Evolutionary conservation across 2,797 vertebrate genomes (phyloP), one percentile per base, ranked within the genome.

Genomic region (Oreochromis mossambicus): DNA sequence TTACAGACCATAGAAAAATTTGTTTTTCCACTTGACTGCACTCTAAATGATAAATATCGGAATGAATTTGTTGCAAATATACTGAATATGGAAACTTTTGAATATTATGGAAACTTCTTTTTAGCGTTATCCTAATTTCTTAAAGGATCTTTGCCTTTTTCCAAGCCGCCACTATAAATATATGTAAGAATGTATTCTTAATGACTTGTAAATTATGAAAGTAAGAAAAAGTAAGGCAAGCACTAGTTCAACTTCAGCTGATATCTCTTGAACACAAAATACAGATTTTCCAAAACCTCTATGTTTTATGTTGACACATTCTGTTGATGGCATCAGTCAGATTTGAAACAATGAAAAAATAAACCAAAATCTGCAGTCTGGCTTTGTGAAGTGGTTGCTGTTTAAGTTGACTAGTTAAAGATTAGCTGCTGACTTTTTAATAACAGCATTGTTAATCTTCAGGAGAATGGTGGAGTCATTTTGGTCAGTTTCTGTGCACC

Each of bases 361-460:
- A 34, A 61, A 61, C 8, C 8, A 34, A 34, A 61, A 61, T 61
- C 29, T 58, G 55, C 29, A 4, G 55, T 58, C 15, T 19, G 29
- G 9, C 29, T 61, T 32, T 34, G 56, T 61, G 56, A 61, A 61
- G 56, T 61, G 1, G 0, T 19, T 11, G 56, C 34, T 63, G 34
- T 66, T 66, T 38, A 38, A 38, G 34, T 38, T 21, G 34, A 66
- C 10, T 66, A 38, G 61, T 66, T 66, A 19, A 66, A 38, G 19
- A 38, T 66, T 66, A 0, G 1, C 1, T 66, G 34, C 0, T 38
- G 19, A 21, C 6, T 38, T 66, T 66, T 66, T 66, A 66, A 38
- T 66, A 61, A 34, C 56, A 34, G 17, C 56, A 61, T 10, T 34
- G 29, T 1, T 17, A 17, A 32, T 32, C 10, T 41, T 11, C 41